These are phyloP conservation scores for Heliconius aoede DNA, from an alignment of 2,888 invertebrate species.

Conservation along the genomic window DNA sequence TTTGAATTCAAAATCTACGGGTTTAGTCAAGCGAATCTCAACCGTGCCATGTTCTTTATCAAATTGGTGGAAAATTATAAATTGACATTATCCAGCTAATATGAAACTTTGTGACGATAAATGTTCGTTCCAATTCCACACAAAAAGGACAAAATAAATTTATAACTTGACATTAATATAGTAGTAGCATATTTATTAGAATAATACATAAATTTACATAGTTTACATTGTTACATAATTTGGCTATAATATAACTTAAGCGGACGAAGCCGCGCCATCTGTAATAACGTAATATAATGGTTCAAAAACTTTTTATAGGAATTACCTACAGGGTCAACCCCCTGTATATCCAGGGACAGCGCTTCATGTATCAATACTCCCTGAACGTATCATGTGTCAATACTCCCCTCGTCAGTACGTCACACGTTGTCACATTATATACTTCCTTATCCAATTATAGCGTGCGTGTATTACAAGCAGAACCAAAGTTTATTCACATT, in stretches of 20 bases:
- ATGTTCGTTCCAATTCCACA: too few relatives aligned
- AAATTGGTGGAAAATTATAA: neutral
- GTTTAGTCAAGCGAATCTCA: neutral
- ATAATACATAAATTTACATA: too few relatives aligned
- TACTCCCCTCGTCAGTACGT: slow-evolving; percentile 31
- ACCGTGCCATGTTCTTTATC: neutral
- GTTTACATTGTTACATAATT: too few relatives aligned
- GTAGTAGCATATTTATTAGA: too few relatives aligned
- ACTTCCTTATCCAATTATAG: slow-evolving; percentile 34
- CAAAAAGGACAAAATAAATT: too few relatives aligned
- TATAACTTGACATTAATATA: too few relatives aligned
- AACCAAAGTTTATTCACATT: slow-evolving; percentile 28
- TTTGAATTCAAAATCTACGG: neutral
- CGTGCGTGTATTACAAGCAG: slow-evolving; percentile 34
- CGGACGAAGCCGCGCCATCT: too few relatives aligned
- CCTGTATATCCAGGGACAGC: neutral
- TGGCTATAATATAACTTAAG: too few relatives aligned
- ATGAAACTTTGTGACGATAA: too few relatives aligned
- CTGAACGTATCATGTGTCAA: slow-evolving; percentile 24
- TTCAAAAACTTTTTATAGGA: neutral
- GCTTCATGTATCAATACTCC: slow-evolving; percentile 10
- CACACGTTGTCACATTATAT: slow-evolving; percentile 31
- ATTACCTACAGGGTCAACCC: neutral
- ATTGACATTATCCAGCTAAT: too few relatives aligned
- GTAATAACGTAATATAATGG: neutral